Percentiles rank a stretch among this genome's conserved stretches.
Evolutionary conservation across 2,797 vertebrate species (phyloP).

Genomic region (Emys orbicularis): DNA sequence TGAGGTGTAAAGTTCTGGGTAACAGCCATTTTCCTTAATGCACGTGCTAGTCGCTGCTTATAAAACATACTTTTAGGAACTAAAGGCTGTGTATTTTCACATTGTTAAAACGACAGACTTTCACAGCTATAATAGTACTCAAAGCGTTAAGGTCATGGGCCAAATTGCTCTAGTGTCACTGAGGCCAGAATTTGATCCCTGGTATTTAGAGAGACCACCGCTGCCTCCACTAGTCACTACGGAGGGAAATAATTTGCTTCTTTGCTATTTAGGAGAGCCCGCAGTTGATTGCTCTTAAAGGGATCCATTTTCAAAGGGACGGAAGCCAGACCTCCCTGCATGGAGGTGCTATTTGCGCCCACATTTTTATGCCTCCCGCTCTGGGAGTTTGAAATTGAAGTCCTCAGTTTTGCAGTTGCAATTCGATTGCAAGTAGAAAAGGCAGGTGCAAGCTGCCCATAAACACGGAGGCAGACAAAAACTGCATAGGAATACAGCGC

Average conservation of each 20-base stretch:
- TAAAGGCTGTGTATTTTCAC: neutral
- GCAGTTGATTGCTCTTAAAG: neutral
- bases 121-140: no score
- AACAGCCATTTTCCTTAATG: neutral
- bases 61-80: neutral
- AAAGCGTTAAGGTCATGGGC: neutral
- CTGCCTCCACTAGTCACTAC: neutral
- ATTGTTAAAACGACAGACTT: neutral
- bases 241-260: neutral
- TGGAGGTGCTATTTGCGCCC: neutral
- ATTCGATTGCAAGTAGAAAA: neutral
- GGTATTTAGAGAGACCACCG: neutral
- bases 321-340: neutral
- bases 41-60: neutral
- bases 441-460: neutral
- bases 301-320: neutral
- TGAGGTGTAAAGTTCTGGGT: neutral
- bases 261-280: neutral
- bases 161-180: neutral
- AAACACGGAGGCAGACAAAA: neutral
- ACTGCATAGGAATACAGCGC: neutral
- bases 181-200: neutral
- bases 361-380: neutral
- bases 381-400: neutral
- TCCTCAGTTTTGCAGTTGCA: neutral